Conservation (phyloP, 2,888 invertebrate species). For the Acrocera orbiculus region DNA sequence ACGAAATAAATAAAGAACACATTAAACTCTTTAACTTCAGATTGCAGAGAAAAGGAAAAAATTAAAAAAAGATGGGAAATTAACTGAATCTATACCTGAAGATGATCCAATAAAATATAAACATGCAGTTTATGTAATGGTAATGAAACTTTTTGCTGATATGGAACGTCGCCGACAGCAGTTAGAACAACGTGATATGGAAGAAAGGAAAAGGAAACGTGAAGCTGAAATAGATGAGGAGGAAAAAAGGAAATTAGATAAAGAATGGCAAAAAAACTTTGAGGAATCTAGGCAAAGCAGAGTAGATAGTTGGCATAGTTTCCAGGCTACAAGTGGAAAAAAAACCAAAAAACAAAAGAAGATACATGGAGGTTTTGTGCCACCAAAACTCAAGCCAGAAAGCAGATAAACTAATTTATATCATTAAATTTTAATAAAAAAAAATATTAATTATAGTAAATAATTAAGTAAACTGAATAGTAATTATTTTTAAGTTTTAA, state of each 20-base stretch:
- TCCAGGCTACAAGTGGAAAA: slow-evolving; percentile 49
- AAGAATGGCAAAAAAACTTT: slow-evolving; percentile 98
- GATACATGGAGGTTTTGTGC: slow-evolving; percentile 61
- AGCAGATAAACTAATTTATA: slow-evolving; percentile 50
- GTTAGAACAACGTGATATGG: slow-evolving; percentile 74
- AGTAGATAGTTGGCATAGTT: slow-evolving; percentile 85
- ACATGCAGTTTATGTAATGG: slow-evolving; percentile 94
- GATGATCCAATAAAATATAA: slow-evolving; percentile 71
- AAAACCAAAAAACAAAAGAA: slow-evolving; percentile 66
- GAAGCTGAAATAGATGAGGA: slow-evolving; percentile 88
- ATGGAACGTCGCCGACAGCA: slow-evolving; percentile 83
- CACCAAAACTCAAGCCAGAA: slow-evolving; percentile 86
- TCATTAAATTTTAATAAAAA: too few relatives aligned
- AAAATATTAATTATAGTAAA: too few relatives aligned
- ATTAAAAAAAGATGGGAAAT: slow-evolving; percentile 75
- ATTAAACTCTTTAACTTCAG: slow-evolving; percentile 34
- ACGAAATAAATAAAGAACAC: background rate
- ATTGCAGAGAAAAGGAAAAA: slow-evolving; percentile 87
- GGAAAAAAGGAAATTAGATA: slow-evolving; percentile 72
- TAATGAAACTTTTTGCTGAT: slow-evolving; percentile 94
- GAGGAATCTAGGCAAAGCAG: slow-evolving; percentile 88
- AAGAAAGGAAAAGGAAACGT: slow-evolving; percentile 83
- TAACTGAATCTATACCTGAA: slow-evolving; percentile 59
- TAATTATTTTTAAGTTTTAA: too few relatives aligned
- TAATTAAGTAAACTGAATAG: too few relatives aligned